phyloP scores from a whole-genome alignment of 1,140 invertebrate genomes.

The Drosophila insularis region DNA sequence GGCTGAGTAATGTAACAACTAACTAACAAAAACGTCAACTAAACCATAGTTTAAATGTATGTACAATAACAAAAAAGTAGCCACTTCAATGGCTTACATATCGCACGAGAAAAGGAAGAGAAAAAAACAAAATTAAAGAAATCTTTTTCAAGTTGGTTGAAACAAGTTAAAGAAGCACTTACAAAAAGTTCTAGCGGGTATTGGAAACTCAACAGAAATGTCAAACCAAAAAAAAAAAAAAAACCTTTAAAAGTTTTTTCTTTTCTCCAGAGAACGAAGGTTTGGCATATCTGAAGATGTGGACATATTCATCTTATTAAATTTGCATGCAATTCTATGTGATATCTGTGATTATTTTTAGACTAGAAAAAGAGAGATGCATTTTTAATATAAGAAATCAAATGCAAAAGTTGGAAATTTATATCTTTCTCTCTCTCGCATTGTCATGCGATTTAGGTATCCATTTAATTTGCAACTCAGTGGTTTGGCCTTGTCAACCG shows the following conservation, averaged over 20 bases:
- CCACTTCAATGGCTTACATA: not conserved
- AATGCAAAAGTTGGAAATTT: not conserved
- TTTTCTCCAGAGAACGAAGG: no score
- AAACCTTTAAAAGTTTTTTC: no score
- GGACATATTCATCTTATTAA: no score
- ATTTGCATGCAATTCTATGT: no score
- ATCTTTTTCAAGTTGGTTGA: not conserved
- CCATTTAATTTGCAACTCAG: not conserved
- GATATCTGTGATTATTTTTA: no score
- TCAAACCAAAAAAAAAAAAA: no score
- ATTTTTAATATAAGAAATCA: not conserved
- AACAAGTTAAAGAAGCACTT: not conserved
- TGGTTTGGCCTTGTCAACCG: not conserved
- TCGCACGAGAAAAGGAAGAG: not conserved
- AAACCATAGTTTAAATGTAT: not conserved
- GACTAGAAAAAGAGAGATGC: not conserved
- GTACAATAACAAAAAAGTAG: not conserved
- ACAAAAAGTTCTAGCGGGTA: no score
- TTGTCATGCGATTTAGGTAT: not conserved
- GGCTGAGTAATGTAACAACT: constrained; percentile 2
- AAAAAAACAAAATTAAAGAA: not conserved
- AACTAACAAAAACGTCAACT: not conserved
- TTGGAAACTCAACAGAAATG: no score
- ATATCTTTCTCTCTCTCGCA: not conserved
- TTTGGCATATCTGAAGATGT: no score